Conservation (phyloP, 2,797 vertebrate genomes). For the Buphagus erythrorhynchus region DNA sequence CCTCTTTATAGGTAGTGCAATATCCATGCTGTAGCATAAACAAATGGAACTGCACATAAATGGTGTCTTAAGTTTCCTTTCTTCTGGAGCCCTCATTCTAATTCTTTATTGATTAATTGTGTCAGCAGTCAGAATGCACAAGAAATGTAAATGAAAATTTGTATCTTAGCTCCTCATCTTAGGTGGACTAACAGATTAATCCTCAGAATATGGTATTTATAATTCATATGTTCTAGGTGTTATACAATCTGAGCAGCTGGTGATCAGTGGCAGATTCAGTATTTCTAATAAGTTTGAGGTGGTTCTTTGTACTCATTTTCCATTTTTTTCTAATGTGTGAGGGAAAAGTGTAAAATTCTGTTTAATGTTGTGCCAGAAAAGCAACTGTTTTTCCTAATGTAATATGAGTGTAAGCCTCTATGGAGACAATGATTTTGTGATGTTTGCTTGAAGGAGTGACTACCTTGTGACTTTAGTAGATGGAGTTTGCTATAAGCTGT, state of each 20-base stretch:
- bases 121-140: neutral
- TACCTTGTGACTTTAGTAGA: slow-evolving; percentile 60
- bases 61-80: neutral
- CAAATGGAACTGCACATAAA: neutral
- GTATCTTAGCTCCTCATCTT: neutral
- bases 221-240: neutral
- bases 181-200: neutral
- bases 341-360: neutral
- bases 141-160: neutral
- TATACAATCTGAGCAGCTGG: neutral
- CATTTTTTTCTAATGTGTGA: neutral
- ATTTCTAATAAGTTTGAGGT: neutral
- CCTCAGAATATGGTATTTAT: neutral
- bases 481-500: slow-evolving; percentile 47
- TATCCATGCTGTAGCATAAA: neutral
- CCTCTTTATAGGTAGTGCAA: neutral
- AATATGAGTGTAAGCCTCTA: neutral
- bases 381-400: slow-evolving; percentile 22
- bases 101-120: neutral
- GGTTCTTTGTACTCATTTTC: neutral
- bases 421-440: slow-evolving; percentile 51
- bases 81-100: neutral
- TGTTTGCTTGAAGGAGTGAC: slow-evolving; percentile 38
- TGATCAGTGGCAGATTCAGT: neutral
- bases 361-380: slow-evolving; percentile 3